A percentile compares a stretch with the other conserved stretches of the same genome.
Conservation (phyloP, 2,797 vertebrate genomes). For the Premnoplex brunnescens region DNA sequence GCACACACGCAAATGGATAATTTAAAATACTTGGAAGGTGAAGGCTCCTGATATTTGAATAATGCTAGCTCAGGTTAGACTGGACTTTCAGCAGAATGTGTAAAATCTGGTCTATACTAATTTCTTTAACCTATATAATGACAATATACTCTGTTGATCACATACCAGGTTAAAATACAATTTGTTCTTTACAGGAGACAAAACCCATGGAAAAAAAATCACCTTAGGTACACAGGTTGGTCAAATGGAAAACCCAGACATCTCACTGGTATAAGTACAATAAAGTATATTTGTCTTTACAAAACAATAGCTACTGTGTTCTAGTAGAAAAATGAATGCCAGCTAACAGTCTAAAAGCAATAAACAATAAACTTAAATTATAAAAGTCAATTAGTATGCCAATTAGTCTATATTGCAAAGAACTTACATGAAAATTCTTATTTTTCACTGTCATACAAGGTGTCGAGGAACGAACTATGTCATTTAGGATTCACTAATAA, state of each 20-base stretch:
- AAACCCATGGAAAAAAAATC: not conserved
- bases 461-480: slow-evolving; percentile 52
- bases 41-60: slow-evolving; percentile 22
- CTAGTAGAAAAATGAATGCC: slow-evolving; percentile 48
- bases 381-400: slow-evolving; percentile 65
- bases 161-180: slow-evolving; percentile 8
- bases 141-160: not conserved
- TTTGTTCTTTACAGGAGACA: slow-evolving; percentile 1
- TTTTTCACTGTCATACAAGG: slow-evolving; percentile 58
- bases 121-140: slow-evolving; percentile 3
- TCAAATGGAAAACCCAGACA: not conserved
- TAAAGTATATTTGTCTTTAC: slow-evolving; percentile 55
- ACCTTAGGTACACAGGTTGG: not conserved
- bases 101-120: slow-evolving; percentile 12
- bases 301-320: not conserved
- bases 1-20: not conserved
- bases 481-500: slow-evolving; percentile 71
- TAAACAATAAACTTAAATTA: slow-evolving; percentile 67
- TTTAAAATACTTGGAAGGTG: not conserved
- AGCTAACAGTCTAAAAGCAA: slow-evolving; percentile 56
- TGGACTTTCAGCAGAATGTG: not conserved
- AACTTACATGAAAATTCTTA: slow-evolving; percentile 45
- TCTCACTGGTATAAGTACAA: slow-evolving; percentile 16
- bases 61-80: not conserved
- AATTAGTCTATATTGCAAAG: slow-evolving; percentile 64